Base-by-base conservation (phyloP, 2,888 invertebrate species). In the Thecophora atra region DNA sequence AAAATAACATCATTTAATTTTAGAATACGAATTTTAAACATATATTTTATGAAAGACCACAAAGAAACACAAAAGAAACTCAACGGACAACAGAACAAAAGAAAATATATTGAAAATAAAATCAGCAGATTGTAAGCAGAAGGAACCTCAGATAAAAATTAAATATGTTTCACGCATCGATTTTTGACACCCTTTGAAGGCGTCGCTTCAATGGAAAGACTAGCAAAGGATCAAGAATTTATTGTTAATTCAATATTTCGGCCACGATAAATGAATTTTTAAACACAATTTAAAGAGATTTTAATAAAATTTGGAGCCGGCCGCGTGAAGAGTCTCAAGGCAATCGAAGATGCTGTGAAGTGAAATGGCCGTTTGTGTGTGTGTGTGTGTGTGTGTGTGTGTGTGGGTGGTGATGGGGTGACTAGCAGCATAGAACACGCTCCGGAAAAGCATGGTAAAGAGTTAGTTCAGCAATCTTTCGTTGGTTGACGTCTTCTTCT, bases 191-290 rank as follows among this genome's bases (percentile, higher is more conserved):
- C 60, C 26, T 4, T 19, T 7, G 5, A 1, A n/a, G 4, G 2
- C 13, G 47, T 47, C 13, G 1, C 47, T 47, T 47, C 8, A 8
- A 17, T 17, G 47, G 11, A n/a, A 47, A 52, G 13, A 52, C 56
- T 24, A 21, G 8, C 8, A 19, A 28, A 15, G 17, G 26, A n/a
- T n/a, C 24, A 44, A 47, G 47, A 67, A 60, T 56, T 73, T 71
- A 52, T 82, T 82, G 80, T 78, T 79, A 83, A 82, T 80, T 81
- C 78, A 81, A 82, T 82, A 80, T 80, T 82, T 79, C 77, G 77
- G 78, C 80, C 80, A 80, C 83, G 79, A 84, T 81, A 81, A 80
- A 80, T 79, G 82, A 80, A 80, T 82, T 81, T 66, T 44, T 70
- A 63, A 30, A 71, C 73, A 74, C 71, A 73, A 67, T 63, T 73